Evolutionary conservation across 2,113 vertebrate species (phyloP), one percentile per base, ranked within the genome.

Genomic region (Plectropomus leopardus): DNA sequence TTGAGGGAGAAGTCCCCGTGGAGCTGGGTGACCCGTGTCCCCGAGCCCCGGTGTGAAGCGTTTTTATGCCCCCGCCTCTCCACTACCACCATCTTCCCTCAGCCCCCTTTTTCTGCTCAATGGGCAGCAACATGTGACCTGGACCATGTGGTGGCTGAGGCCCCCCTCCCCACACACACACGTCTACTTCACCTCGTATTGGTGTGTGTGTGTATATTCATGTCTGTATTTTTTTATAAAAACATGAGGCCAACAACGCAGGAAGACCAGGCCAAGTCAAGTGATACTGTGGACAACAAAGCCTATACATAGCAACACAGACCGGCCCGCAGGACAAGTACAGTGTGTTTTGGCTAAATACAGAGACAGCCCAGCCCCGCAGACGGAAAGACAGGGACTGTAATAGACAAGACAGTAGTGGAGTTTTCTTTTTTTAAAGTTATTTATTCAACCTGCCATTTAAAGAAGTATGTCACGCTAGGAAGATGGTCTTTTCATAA

Each of bases 261-360:
- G 82, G 74, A 71, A 71, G 83, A 80, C 74, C 65, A 85, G 74
- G 54, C 66, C 72, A 75, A 86, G 79, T 83, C 85, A 79, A 86
- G 76, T 72, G 78, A 87, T 84, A 72, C 80, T 71, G 83, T 83
- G 74, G 72, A 85, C 80, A 85, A 83, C 83, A 83, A 79, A 86
- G 83, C 59, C 86, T 90, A 89, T 89, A 85, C 86, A 88, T 90
- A 88, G 78, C 78, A 83, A 67, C 80, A 83, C 78, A 86, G 76
- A 66, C 76, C 21, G 78, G 61, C 83, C 86, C 76, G 70, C 83
- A 86, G 71, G 85, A 90, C 53, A 30, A 78, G 86, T 51, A 66
- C 87, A 82, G 36, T 77, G 81, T 85, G 85, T 87, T 88, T 90
- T 74, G 81, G 75, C 83, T 85, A 86, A 90, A 86, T 86, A 87